Evolutionary conservation across 2,888 invertebrate species (phyloP).

Genomic region (Nezara viridula): DNA sequence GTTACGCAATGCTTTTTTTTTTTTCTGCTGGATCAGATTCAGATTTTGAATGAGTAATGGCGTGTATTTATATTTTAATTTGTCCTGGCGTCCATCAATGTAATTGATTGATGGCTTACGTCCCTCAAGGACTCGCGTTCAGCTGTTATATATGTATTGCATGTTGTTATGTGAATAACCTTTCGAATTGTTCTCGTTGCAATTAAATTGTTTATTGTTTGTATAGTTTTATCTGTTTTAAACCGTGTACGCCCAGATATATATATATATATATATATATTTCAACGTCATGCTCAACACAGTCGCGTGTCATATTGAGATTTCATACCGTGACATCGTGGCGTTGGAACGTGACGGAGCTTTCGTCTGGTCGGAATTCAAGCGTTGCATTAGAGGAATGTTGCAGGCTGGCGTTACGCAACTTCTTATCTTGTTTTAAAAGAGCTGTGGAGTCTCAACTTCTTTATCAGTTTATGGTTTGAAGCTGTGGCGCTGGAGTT

Average conservation of each 20-base stretch:
- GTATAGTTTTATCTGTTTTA: too few species aligned
- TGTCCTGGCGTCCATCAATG: neutral
- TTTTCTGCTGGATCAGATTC: neutral
- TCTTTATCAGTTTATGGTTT: too few species aligned
- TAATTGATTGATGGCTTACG: neutral
- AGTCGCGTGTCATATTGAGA: neutral
- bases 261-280: too few species aligned
- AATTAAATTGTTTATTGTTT: neutral
- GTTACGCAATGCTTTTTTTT: neutral
- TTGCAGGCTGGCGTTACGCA: neutral
- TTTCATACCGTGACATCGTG: neutral
- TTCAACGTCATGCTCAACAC: neutral
- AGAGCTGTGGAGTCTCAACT: neutral
- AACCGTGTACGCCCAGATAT: neutral
- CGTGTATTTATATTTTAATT: neutral
- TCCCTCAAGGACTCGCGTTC: neutral
- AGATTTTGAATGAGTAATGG: constrained; percentile 16
- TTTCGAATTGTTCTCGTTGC: too few species aligned
- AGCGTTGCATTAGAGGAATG: constrained; percentile 21
- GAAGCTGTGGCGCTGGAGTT: too few species aligned
- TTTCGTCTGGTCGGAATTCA: neutral
- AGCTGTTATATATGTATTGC: neutral
- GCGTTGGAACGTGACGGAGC: neutral
- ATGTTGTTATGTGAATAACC: neutral
- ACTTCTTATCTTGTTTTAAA: neutral